Percentiles rank a stretch among this genome's conserved stretches.
Evolutionary conservation across 2,797 vertebrate species (phyloP).

Genomic region (Poecilia velifera): DNA sequence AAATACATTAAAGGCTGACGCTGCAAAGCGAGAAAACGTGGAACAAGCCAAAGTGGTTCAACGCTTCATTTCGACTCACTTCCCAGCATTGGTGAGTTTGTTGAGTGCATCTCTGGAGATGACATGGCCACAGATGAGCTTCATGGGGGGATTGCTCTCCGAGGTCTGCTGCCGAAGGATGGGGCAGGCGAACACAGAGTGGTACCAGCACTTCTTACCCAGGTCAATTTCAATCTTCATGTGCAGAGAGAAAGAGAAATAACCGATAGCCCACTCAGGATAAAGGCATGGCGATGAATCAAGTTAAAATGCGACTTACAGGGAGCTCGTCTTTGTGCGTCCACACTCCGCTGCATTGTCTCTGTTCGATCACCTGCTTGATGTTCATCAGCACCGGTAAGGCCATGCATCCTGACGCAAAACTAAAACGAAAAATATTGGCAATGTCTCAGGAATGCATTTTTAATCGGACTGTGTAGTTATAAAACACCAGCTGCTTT

Average conservation of each 20-base stretch:
- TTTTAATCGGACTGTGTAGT: neutral
- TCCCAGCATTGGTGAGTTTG: slow-evolving; percentile 92
- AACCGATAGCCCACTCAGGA: neutral
- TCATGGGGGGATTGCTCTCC: slow-evolving; percentile 94
- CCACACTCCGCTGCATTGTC: slow-evolving; percentile 91
- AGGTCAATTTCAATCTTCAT: slow-evolving; percentile 91
- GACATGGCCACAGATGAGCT: slow-evolving; percentile 92
- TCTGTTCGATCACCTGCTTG: slow-evolving; percentile 92
- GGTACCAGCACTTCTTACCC: slow-evolving; percentile 95
- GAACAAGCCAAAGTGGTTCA: neutral
- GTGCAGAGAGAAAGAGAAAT: slow-evolving; percentile 5
- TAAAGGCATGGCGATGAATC: accelerated
- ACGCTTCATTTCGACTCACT: slow-evolving; percentile 79
- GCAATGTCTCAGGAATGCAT: neutral
- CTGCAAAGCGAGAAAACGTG: neutral
- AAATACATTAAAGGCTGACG: neutral
- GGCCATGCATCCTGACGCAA: slow-evolving; percentile 91
- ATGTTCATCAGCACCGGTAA: slow-evolving; percentile 93
- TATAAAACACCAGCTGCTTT: neutral
- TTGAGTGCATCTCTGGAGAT: slow-evolving; percentile 94
- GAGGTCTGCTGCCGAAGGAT: slow-evolving; percentile 93
- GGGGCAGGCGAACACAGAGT: slow-evolving; percentile 93
- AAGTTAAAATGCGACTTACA: slow-evolving; percentile 68
- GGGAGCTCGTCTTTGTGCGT: slow-evolving; percentile 92
- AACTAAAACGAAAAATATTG: slow-evolving; percentile 65